Conservation (phyloP, 2,888 invertebrate genomes). For the Trichopria drosophilae region DNA sequence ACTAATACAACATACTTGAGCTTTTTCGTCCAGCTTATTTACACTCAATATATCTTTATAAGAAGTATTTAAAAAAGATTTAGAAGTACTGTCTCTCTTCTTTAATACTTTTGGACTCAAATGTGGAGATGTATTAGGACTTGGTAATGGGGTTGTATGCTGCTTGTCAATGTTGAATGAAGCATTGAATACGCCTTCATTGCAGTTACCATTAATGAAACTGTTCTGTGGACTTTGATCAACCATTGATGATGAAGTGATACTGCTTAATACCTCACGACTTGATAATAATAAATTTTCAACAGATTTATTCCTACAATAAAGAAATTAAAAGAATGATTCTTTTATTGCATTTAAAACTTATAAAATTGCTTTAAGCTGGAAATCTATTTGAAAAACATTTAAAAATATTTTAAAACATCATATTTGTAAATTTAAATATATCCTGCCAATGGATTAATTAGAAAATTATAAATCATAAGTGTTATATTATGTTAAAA, state of each 20-base stretch:
- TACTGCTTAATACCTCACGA: conserved; percentile 69
- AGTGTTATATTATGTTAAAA: not conserved
- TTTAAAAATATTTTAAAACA: too few relatives aligned
- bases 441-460: conserved; percentile 1
- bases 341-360: too few relatives aligned
- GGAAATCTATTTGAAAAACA: too few relatives aligned
- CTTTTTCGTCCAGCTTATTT: too few relatives aligned
- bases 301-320: conserved; percentile 67
- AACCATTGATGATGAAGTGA: conserved; percentile 64
- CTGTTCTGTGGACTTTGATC: conserved; percentile 59
- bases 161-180: conserved; percentile 37
- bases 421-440: too few relatives aligned
- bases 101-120: conserved; percentile 55
- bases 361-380: too few relatives aligned
- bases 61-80: too few relatives aligned
- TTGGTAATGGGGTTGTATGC: conserved; percentile 58
- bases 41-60: conserved; percentile 21
- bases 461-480: not conserved
- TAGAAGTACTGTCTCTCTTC: conserved; percentile 30
- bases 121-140: conserved; percentile 62
- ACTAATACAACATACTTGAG: conserved; percentile 15
- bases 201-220: conserved; percentile 54
- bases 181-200: conserved; percentile 55
- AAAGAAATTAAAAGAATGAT: too few relatives aligned
- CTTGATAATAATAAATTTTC: conserved; percentile 69